Conservation (phyloP, 2,113 vertebrate species). For the Lepisosteus osseus region DNA sequence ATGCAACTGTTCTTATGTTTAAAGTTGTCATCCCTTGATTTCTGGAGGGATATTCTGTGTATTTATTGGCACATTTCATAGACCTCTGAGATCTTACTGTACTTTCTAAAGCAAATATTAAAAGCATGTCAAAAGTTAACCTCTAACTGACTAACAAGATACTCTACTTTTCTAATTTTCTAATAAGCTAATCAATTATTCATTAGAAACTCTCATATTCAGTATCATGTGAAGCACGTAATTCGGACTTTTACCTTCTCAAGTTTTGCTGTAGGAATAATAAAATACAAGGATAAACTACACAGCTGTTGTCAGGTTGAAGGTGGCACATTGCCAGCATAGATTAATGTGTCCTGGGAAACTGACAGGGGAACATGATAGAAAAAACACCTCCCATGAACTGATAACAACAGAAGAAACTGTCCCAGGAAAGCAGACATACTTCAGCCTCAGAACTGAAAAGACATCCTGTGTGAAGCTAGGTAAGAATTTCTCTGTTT, state of each 20-base stretch:
- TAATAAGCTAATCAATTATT: slow-evolving; percentile 48
- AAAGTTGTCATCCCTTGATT: too few species aligned
- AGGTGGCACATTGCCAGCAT: slow-evolving; percentile 26
- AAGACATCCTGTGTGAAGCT: too few species aligned
- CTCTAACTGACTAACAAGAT: not conserved
- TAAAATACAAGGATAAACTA: slow-evolving; percentile 21
- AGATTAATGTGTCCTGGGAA: slow-evolving; percentile 32
- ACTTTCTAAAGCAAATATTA: not conserved
- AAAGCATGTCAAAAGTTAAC: not conserved
- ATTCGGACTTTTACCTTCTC: slow-evolving; percentile 27
- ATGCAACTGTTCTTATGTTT: too few species aligned
- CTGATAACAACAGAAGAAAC: slow-evolving; percentile 28
- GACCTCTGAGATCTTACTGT: too few species aligned
- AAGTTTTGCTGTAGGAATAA: slow-evolving; percentile 28
- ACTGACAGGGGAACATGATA: slow-evolving; percentile 33
- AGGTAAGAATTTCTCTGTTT: too few species aligned
- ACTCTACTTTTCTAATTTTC: slow-evolving; percentile 25
- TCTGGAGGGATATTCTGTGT: too few species aligned
- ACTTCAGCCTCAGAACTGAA: too few species aligned
- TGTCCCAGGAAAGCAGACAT: too few species aligned
- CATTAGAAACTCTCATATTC: slow-evolving; percentile 16
- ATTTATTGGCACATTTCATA: too few species aligned
- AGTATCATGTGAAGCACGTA: slow-evolving; percentile 5
- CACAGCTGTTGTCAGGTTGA: slow-evolving; percentile 34
- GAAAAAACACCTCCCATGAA: slow-evolving; percentile 28